Conservation (phyloP, 1,140 invertebrate species). For the Drosophila tani region DNA sequence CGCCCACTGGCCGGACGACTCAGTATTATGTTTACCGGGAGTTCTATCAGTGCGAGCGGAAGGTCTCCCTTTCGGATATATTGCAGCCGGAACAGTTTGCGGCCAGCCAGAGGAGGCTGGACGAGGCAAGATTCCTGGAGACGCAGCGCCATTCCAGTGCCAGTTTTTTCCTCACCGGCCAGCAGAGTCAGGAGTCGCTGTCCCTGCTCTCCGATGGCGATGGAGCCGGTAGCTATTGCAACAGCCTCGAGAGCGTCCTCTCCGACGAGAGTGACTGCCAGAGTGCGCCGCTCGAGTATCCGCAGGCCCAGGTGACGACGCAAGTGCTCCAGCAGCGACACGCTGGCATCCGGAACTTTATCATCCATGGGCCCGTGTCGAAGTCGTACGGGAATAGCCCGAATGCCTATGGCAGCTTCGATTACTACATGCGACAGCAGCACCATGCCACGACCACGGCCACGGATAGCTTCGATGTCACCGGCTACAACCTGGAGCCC, state of each 20-base stretch:
- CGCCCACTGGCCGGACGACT: constrained; percentile 85
- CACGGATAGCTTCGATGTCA: constrained; percentile 78
- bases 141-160: constrained; percentile 87
- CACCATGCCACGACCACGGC: constrained; percentile 12
- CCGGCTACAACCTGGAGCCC: constrained; percentile 75
- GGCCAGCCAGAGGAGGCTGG: constrained; percentile 61
- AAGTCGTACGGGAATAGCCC: constrained; percentile 88
- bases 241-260: constrained; percentile 91
- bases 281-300: constrained; percentile 90
- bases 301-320: constrained; percentile 84
- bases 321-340: constrained; percentile 86
- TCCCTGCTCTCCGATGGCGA: constrained; percentile 89
- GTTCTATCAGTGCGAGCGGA: constrained; percentile 79
- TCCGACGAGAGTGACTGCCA: constrained; percentile 93
- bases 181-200: constrained; percentile 90
- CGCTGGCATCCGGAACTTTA: constrained; percentile 78
- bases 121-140: constrained; percentile 80
- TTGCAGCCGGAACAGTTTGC: constrained; percentile 73
- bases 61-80: constrained; percentile 83
- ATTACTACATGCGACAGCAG: constrained; percentile 79
- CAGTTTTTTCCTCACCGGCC: constrained; percentile 88
- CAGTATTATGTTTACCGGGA: constrained; percentile 91
- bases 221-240: constrained; percentile 86
- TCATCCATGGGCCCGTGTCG: constrained; percentile 83
- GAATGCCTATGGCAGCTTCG: constrained; percentile 85